Evolutionary conservation across 2,888 invertebrate genomes (phyloP).

Genomic region (Cataglyphis cursor): DNA sequence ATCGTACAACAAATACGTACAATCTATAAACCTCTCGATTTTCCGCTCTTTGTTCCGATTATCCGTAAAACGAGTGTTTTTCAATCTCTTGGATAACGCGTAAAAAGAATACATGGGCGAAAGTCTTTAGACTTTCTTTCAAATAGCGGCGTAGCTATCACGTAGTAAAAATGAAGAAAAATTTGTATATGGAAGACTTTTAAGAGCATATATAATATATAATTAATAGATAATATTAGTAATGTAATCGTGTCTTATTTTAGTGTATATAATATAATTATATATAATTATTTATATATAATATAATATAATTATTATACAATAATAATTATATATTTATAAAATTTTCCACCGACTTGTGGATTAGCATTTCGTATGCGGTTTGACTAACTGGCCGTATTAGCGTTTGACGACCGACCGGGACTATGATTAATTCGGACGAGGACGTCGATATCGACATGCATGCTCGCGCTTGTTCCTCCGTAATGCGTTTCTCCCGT

Average conservation of each 20-base stretch:
- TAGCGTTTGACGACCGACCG: conserved; percentile 52
- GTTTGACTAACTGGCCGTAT: conserved; percentile 65
- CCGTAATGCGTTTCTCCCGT: conserved; percentile 63
- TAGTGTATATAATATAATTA: background rate
- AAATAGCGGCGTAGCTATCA: background rate
- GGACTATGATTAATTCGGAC: conserved; percentile 72
- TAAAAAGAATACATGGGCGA: conserved; percentile 7
- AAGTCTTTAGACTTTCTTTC: conserved; percentile 15
- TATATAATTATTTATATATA: background rate
- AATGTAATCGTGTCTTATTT: background rate
- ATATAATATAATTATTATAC: background rate
- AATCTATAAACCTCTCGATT: conserved; percentile 40
- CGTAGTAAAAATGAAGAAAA: background rate
- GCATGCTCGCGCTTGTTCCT: conserved; percentile 62
- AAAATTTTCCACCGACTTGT: background rate
- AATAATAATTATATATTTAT: background rate
- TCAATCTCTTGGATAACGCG: background rate
- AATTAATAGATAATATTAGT: background rate
- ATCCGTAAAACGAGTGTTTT: conserved; percentile 37
- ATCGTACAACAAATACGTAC: conserved; percentile 2
- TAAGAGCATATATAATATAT: background rate
- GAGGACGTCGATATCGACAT: conserved; percentile 71
- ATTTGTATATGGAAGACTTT: background rate
- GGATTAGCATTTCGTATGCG: conserved; percentile 59
- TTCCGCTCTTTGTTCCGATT: conserved; percentile 40